Percentiles rank a stretch among this genome's conserved stretches.
These are phyloP conservation scores for Malurus splendens DNA, from an alignment of 2,797 vertebrate species.

Conservation along the genomic window DNA sequence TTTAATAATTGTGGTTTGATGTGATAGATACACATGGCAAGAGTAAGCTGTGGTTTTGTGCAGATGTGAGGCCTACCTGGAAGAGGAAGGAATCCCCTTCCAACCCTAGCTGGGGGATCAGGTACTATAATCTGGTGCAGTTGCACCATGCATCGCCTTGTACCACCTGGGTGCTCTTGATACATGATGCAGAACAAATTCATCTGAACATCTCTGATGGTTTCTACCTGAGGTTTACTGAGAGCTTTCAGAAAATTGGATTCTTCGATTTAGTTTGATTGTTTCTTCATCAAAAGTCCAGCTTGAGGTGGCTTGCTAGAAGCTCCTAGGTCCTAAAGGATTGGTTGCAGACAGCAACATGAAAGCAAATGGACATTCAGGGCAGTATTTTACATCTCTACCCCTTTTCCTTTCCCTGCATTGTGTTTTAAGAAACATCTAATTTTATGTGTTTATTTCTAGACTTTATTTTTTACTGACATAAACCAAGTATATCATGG, in stretches of 20 bases:
- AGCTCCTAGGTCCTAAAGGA: neutral
- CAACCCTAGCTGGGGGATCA: neutral
- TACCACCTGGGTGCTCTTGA: neutral
- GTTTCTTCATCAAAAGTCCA: neutral
- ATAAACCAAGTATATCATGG: neutral
- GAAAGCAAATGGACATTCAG: neutral
- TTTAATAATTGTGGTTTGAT: neutral
- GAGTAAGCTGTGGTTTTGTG: neutral
- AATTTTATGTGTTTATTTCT: neutral
- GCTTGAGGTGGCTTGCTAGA: neutral
- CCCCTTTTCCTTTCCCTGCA: neutral
- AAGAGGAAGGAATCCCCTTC: neutral
- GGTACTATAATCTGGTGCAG: neutral
- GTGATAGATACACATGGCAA: fast-evolving
- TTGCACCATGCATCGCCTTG: neutral
- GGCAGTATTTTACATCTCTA: neutral
- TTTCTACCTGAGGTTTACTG: neutral
- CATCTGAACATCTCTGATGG: neutral
- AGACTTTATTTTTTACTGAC: neutral
- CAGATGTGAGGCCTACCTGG: neutral
- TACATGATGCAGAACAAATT: neutral
- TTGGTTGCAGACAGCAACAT: neutral
- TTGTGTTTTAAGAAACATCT: neutral
- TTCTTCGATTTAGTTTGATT: neutral
- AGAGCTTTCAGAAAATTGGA: neutral